Evolutionary conservation across 2,888 invertebrate genomes (phyloP), one percentile per base, ranked within the genome.

Genomic region (Catocala fraxini): DNA sequence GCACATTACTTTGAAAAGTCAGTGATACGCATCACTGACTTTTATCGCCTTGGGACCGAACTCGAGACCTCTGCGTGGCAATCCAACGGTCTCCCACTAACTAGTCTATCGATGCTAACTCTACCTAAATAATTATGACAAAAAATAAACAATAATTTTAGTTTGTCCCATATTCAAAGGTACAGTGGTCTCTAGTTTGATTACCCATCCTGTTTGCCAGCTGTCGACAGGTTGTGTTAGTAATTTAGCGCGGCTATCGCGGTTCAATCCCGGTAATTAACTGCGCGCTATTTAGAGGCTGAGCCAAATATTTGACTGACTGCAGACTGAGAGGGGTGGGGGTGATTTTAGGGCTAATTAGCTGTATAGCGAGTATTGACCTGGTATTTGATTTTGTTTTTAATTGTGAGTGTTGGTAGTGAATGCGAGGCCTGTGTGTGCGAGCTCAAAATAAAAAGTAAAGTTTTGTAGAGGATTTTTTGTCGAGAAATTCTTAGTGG

Each of bases 231-330:
- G 67, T 76, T 74, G 70, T 65, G 63, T 72, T 70, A 68, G 73
- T 69, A 68, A 59, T 70, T 74, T 67, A 70, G 51, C 59, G 65
- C 73, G 63, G 65, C 75, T 79, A 78, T 75, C 74, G 73, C 66
- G 77, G 78, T 82, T 77, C 82, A 82, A 81, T 84, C 80, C 78
- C 69, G 68, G 53, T 85, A 83, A 86, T 85, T 84, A 84, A 80
- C 77, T 75, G 73, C 57, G 65, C 59, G 48, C 45, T 55, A 59
- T 68, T 56, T 64, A 57, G 57, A 9, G 56, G 51, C 48, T 66
- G 61, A 10, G 1, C 15, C 59, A 58, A 73, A 73, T 71, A 73
- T 69, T 75, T 68, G 56, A 42, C 6, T 46, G 13, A 33, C 35
- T 42, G 15, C n/a, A 41, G 35, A 46, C 33, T 47, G 33, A 51